Conservation (phyloP, 2,113 vertebrate species). For the Illadopsis cleaveri region DNA sequence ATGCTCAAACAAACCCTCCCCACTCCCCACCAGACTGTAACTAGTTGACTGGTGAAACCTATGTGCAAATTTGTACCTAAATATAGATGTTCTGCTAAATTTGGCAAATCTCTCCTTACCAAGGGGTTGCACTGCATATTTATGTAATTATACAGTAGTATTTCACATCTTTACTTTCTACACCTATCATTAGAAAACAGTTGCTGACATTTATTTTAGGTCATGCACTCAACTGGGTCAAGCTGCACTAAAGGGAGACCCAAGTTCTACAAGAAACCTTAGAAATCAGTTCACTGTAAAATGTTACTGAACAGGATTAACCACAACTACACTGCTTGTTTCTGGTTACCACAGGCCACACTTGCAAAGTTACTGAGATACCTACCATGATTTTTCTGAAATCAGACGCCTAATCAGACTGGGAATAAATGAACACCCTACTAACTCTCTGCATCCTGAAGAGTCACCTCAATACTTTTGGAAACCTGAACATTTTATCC, state of each 20-base stretch:
- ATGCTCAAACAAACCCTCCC: not conserved
- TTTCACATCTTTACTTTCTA: slow-evolving; percentile 39
- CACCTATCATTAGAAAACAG: slow-evolving; percentile 36
- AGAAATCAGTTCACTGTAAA: not conserved
- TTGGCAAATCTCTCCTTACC: not conserved
- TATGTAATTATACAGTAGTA: slow-evolving; percentile 10
- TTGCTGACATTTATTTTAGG: slow-evolving; percentile 31
- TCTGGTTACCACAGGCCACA: not conserved
- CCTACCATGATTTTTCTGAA: not conserved
- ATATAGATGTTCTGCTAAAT: slow-evolving; percentile 30
- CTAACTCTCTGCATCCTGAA: not conserved
- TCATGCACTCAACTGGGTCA: slow-evolving; percentile 23
- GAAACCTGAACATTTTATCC: not conserved
- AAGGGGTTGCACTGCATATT: not conserved
- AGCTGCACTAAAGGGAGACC: not conserved
- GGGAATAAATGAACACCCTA: not conserved
- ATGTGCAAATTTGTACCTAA: slow-evolving; percentile 20
- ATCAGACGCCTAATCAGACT: not conserved
- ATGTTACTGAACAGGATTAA: not conserved
- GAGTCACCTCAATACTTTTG: not conserved
- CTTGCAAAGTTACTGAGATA: not conserved
- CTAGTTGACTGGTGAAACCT: not conserved
- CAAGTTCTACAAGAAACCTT: not conserved
- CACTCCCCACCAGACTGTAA: not conserved
- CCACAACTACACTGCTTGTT: not conserved